phyloP scores from a whole-genome alignment of 2,113 vertebrate genomes.

The Telmatochromis brachygnathus region DNA sequence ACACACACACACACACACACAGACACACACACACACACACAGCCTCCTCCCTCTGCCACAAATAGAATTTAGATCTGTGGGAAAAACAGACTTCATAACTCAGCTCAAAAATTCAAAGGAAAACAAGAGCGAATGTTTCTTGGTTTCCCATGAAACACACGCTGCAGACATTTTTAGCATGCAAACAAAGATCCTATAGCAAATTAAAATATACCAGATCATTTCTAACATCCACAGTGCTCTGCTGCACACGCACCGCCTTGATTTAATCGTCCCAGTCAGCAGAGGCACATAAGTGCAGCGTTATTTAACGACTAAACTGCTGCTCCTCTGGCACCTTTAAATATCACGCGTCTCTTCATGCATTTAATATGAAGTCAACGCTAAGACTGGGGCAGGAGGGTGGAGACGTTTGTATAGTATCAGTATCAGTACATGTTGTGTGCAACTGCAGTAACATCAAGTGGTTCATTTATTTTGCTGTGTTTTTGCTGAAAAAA shows the following conservation, averaged over 20 bases:
- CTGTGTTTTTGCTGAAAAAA: not conserved
- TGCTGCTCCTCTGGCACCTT: not conserved
- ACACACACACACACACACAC: not conserved
- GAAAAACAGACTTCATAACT: not conserved
- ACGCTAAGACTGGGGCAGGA: not conserved
- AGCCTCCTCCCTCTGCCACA: not conserved
- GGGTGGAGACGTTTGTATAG: not conserved
- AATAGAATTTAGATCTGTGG: not conserved
- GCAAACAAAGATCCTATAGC: fast-evolving
- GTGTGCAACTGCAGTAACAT: not conserved
- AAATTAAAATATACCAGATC: not conserved
- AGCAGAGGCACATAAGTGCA: not conserved
- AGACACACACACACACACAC: not conserved
- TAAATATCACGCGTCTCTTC: not conserved
- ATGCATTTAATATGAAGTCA: not conserved
- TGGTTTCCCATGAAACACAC: not conserved
- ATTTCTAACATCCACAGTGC: not conserved
- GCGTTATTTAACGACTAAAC: not conserved
- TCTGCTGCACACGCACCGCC: not conserved
- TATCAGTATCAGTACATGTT: not conserved
- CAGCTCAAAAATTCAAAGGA: not conserved
- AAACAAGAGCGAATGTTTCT: not conserved
- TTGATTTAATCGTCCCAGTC: not conserved
- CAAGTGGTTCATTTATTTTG: not conserved
- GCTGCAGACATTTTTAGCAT: not conserved